Evolutionary conservation across 2,888 invertebrate species (phyloP).

Genomic region (Pyrochroa serraticornis): DNA sequence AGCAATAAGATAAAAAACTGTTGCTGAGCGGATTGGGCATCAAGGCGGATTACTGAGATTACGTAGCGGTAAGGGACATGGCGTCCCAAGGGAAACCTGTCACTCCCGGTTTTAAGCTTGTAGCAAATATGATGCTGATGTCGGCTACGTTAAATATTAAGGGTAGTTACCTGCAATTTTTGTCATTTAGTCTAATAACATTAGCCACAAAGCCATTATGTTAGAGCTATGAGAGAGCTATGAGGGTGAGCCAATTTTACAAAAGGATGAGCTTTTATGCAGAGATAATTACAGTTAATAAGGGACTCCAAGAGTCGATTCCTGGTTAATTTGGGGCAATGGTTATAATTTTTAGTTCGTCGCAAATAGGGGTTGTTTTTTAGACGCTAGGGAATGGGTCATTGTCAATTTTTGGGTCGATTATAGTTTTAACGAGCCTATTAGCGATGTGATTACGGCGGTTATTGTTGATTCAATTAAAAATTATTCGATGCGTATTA

Average conservation of each 20-base stretch:
- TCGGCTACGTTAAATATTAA: slow-evolving; percentile 6
- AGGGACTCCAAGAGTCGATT: slow-evolving; percentile 49
- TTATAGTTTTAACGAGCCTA: slow-evolving; percentile 49
- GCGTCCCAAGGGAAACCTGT: slow-evolving; percentile 43
- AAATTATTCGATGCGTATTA: slow-evolving; percentile 47
- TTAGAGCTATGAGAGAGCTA: slow-evolving; percentile 29
- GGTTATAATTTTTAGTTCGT: slow-evolving; percentile 48
- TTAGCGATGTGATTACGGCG: slow-evolving; percentile 47
- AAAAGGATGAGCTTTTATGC: slow-evolving; percentile 28
- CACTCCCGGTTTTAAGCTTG: slow-evolving; percentile 33
- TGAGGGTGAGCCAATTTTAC: slow-evolving; percentile 7
- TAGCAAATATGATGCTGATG: slow-evolving; percentile 21
- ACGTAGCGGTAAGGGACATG: slow-evolving; percentile 41
- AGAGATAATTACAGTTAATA: slow-evolving; percentile 51
- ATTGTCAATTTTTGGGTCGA: slow-evolving; percentile 44
- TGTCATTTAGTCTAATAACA: slow-evolving; percentile 27
- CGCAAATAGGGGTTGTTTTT: slow-evolving; percentile 45
- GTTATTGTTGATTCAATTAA: slow-evolving; percentile 49
- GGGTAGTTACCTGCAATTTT: slow-evolving; percentile 24
- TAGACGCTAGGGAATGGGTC: slow-evolving; percentile 46
- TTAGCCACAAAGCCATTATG: slow-evolving; percentile 8
- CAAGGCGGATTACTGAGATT: slow-evolving; percentile 43
- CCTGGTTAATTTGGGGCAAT: slow-evolving; percentile 49
- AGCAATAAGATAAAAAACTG: slow-evolving; percentile 49
- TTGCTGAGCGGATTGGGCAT: slow-evolving; percentile 44